These are phyloP conservation scores for Coremacera marginata DNA, from an alignment of 2,888 invertebrate genomes.

Conservation along the genomic window DNA sequence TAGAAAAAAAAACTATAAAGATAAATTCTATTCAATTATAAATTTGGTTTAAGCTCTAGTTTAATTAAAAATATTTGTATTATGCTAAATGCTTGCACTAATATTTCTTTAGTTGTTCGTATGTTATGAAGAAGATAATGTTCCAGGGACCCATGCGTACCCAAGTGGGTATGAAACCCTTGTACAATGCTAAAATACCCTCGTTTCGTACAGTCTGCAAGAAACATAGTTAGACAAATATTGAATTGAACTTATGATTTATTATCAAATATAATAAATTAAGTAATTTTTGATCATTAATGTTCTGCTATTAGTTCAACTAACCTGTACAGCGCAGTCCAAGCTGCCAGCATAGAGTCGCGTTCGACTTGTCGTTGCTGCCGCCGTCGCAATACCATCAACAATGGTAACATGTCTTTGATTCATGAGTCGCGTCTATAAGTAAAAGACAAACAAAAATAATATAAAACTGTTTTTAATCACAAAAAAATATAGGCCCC, in stretches of 20 bases:
- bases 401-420: slow-evolving; percentile 77
- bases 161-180: slow-evolving; percentile 96
- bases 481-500: no score
- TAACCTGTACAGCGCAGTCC: slow-evolving; percentile 84
- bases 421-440: slow-evolving; percentile 94
- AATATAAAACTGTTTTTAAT: not conserved
- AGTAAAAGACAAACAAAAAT: slow-evolving; percentile 64
- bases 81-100: slow-evolving; percentile 31
- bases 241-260: not conserved
- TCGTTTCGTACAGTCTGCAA: slow-evolving; percentile 86
- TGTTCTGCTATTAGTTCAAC: slow-evolving; percentile 40
- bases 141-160: slow-evolving; percentile 97
- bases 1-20: not conserved
- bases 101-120: slow-evolving; percentile 81
- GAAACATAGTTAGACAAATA: not conserved
- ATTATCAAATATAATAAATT: not conserved
- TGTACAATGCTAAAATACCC: slow-evolving; percentile 89
- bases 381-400: slow-evolving; percentile 64
- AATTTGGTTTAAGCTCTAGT: slow-evolving; percentile 9
- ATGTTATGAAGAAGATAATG: slow-evolving; percentile 94
- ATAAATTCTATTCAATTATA: not conserved
- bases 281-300: not conserved
- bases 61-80: not conserved
- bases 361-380: slow-evolving; percentile 41
- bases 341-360: slow-evolving; percentile 84